These are phyloP conservation scores for Apodemia zela DNA, from an alignment of 2,888 invertebrate species.

Conservation along the genomic window DNA sequence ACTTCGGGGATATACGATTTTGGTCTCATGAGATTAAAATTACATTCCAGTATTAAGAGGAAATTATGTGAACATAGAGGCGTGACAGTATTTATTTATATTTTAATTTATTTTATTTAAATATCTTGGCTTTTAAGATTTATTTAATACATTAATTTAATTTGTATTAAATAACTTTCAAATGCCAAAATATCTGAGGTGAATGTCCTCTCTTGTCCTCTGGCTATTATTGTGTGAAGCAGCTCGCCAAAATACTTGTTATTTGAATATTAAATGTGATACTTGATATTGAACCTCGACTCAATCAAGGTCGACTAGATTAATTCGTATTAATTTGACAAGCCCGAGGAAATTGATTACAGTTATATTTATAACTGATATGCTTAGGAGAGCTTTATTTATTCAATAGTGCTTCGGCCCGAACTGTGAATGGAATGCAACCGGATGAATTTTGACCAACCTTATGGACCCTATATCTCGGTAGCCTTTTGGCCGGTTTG, in stretches of 20 bases:
- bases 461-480: too few species aligned
- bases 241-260: conserved; percentile 43
- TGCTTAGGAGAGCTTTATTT: too few species aligned
- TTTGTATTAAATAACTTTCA: conserved; percentile 24
- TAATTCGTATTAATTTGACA: neutral
- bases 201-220: conserved; percentile 69
- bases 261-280: conserved; percentile 23
- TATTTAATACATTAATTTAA: neutral
- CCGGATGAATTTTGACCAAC: too few species aligned
- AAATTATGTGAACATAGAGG: too few species aligned
- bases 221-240: conserved; percentile 48
- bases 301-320: conserved; percentile 11
- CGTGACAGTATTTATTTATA: too few species aligned
- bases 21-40: too few species aligned
- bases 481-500: too few species aligned
- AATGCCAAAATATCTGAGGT: conserved; percentile 48
- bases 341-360: neutral
- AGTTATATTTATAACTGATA: neutral
- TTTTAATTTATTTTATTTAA: too few species aligned
- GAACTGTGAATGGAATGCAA: too few species aligned
- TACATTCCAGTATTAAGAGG: too few species aligned
- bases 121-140: neutral
- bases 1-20: too few species aligned
- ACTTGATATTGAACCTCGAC: conserved; percentile 17
- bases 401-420: too few species aligned